Evolutionary conservation across 1,140 invertebrate genomes (phyloP).

Genomic region (Gonioctena quinquepunctata): DNA sequence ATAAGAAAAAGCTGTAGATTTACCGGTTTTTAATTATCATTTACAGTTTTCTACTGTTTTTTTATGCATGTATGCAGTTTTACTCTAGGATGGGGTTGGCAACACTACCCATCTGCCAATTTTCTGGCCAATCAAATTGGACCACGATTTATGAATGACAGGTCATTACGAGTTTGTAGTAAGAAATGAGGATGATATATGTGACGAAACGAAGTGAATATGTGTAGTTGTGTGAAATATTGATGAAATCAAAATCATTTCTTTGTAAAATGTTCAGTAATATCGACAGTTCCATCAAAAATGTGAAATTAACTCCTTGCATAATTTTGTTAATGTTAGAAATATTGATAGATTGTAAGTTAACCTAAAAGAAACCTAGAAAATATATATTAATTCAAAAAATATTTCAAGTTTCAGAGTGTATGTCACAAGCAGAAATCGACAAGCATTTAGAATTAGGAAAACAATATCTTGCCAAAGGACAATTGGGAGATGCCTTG

Average conservation of each 20-base stretch:
- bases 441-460: conserved; percentile 93
- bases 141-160: conserved; percentile 1
- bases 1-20: too few species aligned
- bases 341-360: conserved; percentile 46
- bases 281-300: background rate
- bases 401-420: conserved; percentile 64
- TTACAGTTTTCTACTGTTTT: too few species aligned
- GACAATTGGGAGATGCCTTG: conserved; percentile 94
- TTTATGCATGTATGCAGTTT: too few species aligned
- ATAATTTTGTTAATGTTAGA: conserved; percentile 42
- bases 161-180: background rate
- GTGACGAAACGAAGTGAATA: background rate
- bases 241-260: background rate
- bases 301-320: conserved; percentile 42
- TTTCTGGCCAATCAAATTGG: background rate
- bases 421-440: conserved; percentile 75
- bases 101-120: too few species aligned
- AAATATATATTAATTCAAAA: conserved; percentile 22
- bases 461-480: conserved; percentile 84
- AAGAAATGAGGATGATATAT: background rate
- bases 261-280: background rate
- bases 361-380: conserved; percentile 27
- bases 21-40: too few species aligned
- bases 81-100: too few species aligned
- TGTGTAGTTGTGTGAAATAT: background rate